Evolutionary conservation across 2,888 invertebrate genomes (phyloP).

Genomic region (Mythimna impura): DNA sequence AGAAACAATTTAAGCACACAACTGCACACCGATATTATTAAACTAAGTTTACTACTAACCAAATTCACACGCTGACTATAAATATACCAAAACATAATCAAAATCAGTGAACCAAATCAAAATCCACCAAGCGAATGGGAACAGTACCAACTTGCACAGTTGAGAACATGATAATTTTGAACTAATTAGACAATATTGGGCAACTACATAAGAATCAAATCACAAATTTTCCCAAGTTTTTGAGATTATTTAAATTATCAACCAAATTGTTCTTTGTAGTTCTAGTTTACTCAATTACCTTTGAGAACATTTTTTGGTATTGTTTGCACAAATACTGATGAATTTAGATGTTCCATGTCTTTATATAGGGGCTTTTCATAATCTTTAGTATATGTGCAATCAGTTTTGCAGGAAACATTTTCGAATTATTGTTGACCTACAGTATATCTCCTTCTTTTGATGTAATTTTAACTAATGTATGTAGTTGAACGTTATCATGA

Average conservation of each 20-base stretch:
- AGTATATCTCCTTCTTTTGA: slow-evolving; percentile 31
- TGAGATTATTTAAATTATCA: slow-evolving; percentile 58
- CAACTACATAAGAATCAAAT: slow-evolving; percentile 52
- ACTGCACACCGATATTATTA: not conserved
- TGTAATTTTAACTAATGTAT: slow-evolving; percentile 22
- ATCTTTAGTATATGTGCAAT: slow-evolving; percentile 52
- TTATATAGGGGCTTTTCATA: slow-evolving; percentile 69
- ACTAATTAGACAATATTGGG: slow-evolving; percentile 54
- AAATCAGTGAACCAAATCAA: slow-evolving; percentile 34
- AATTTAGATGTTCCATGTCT: slow-evolving; percentile 56
- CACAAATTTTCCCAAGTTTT: slow-evolving; percentile 59
- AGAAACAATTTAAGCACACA: not conserved
- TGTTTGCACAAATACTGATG: slow-evolving; percentile 72
- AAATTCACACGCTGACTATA: slow-evolving; percentile 42
- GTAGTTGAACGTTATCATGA: slow-evolving; percentile 24
- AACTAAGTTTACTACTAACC: slow-evolving; percentile 12
- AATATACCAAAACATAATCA: slow-evolving; percentile 27
- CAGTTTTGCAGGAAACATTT: slow-evolving; percentile 57
- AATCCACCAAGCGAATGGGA: slow-evolving; percentile 38
- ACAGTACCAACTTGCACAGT: slow-evolving; percentile 15
- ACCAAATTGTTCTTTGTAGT: slow-evolving; percentile 58
- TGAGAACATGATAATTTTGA: slow-evolving; percentile 32
- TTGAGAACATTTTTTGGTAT: slow-evolving; percentile 78
- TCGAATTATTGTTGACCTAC: slow-evolving; percentile 45
- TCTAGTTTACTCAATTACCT: slow-evolving; percentile 69